phyloP scores from a whole-genome alignment of 1,140 invertebrate genomes.

The Drosophila miranda region DNA sequence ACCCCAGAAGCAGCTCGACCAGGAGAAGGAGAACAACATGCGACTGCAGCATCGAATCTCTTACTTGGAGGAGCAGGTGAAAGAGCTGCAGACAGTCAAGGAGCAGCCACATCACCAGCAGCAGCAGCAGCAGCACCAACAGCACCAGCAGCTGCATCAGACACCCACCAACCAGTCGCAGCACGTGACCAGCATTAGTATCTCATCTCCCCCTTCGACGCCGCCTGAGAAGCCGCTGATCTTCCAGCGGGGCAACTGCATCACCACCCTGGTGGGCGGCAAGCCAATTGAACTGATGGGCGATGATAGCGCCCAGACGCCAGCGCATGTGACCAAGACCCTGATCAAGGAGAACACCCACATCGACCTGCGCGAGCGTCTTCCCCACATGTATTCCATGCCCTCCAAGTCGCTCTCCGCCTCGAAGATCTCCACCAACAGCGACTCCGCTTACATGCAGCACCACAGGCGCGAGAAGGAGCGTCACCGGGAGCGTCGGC shows the following conservation, averaged over 20 bases:
- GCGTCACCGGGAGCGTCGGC: constrained; percentile 62
- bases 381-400: constrained; percentile 63
- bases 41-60: constrained; percentile 93
- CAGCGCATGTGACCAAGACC: constrained; percentile 74
- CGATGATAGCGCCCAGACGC: constrained; percentile 33
- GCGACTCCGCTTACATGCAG: constrained; percentile 74
- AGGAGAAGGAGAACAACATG: constrained; percentile 89
- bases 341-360: constrained; percentile 79
- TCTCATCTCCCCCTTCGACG: constrained; percentile 74
- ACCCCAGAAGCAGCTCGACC: constrained; percentile 67
- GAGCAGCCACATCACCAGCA: constrained; percentile 41
- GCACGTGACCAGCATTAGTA: constrained; percentile 81
- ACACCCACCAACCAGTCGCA: constrained; percentile 44
- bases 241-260: constrained; percentile 81
- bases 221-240: constrained; percentile 74
- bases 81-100: constrained; percentile 85
- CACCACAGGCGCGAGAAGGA: constrained; percentile 71
- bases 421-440: constrained; percentile 81
- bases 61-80: constrained; percentile 94
- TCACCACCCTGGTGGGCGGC: constrained; percentile 80
- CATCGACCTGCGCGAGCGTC: constrained; percentile 60
- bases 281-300: constrained; percentile 76
- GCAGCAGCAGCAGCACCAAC: constrained; percentile 18
- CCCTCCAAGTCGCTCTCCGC: constrained; percentile 77
- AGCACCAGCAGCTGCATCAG: constrained; percentile 21